Evolutionary conservation across 2,113 vertebrate species (phyloP).

Genomic region (rat (Rattus norvegicus)): GRCr8 NC_086019.1:17031001-17031500

Average conservation of each 20-base stretch:
- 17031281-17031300: neutral
- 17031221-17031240: neutral
- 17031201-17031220: neutral
- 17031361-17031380: neutral
- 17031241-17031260: neutral
- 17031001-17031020: neutral
- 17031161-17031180: slow-evolving; percentile 18
- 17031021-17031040: neutral
- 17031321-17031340: neutral
- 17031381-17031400: neutral
- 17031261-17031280: neutral
- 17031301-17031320: neutral
- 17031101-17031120: neutral
- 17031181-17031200: neutral
- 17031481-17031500: slow-evolving; percentile 28
- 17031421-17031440: neutral
- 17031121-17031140: neutral
- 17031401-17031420: neutral
- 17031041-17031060: slow-evolving; percentile 30
- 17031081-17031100: neutral
- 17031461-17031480: neutral
- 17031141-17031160: neutral
- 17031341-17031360: neutral
- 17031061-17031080: neutral
- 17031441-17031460: slow-evolving; percentile 20